phyloP scores from a whole-genome alignment of 2,888 invertebrate genomes.

The Anthrax anthrax region DNA sequence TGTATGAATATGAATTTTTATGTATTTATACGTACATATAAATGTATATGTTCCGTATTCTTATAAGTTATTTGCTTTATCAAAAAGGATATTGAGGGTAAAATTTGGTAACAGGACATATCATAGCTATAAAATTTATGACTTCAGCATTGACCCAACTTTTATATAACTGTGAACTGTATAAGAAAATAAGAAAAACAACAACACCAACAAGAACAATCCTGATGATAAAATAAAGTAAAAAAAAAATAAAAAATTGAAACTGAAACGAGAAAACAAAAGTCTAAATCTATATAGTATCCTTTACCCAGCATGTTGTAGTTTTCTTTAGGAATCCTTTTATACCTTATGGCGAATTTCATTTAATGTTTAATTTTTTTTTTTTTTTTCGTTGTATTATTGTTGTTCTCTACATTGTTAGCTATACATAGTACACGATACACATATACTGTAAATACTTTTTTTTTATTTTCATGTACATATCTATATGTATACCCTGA shows the following conservation, averaged over 20 bases:
- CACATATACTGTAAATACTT: too few relatives aligned
- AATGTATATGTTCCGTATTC: too few relatives aligned
- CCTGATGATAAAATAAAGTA: too few relatives aligned
- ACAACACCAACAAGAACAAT: too few relatives aligned
- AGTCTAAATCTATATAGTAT: not conserved
- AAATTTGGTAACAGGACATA: constrained; percentile 1
- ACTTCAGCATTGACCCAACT: constrained; percentile 4
- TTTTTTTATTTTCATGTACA: too few relatives aligned
- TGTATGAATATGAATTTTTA: too few relatives aligned
- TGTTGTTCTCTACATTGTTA: too few relatives aligned
- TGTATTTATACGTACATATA: too few relatives aligned
- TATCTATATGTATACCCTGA: too few relatives aligned
- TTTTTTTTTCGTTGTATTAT: too few relatives aligned
- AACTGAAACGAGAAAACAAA: too few relatives aligned
- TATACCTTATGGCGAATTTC: not conserved
- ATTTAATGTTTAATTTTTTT: not conserved
- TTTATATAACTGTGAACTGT: constrained; percentile 1
- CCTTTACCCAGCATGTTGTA: not conserved
- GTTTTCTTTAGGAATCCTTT: not conserved
- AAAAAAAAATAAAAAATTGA: not conserved
- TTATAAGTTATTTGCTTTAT: not conserved
- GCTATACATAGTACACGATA: too few relatives aligned
- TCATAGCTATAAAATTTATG: constrained; percentile 7
- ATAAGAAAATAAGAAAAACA: not conserved
- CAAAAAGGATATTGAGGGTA: not conserved